These are phyloP conservation scores for Poeciliopsis turrubarensis DNA, from an alignment of 2,113 vertebrate genomes.

Conservation along the genomic window DNA sequence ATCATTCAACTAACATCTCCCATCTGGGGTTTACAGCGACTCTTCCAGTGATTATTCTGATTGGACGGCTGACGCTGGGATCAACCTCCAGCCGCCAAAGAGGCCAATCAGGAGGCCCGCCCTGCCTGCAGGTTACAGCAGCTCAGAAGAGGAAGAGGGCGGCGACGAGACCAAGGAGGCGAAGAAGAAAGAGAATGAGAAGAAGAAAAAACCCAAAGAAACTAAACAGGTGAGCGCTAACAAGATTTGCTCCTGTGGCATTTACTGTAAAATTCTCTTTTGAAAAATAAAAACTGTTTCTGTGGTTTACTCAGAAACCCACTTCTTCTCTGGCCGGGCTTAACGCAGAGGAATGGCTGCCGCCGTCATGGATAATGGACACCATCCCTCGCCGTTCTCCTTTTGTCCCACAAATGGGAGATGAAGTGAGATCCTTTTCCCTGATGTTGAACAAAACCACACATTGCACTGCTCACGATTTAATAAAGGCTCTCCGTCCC, in stretches of 20 bases:
- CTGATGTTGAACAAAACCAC: neutral
- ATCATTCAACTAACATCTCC: neutral
- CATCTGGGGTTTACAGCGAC: slow-evolving; percentile 76
- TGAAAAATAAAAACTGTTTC: neutral
- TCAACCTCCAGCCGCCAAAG: slow-evolving; percentile 97
- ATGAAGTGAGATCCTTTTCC: slow-evolving; percentile 84
- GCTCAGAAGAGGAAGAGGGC: slow-evolving; percentile 91
- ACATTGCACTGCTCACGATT: neutral
- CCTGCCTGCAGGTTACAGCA: slow-evolving; percentile 86
- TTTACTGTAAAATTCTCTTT: neutral
- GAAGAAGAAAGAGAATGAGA: slow-evolving; percentile 68
- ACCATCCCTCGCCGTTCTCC: slow-evolving; percentile 91
- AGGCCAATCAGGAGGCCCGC: slow-evolving; percentile 87
- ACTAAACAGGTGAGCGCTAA: slow-evolving; percentile 84
- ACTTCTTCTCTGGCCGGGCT: slow-evolving; percentile 86
- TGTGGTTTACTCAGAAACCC: slow-evolving; percentile 78
- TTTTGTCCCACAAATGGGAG: slow-evolving; percentile 98
- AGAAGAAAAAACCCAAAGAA: slow-evolving; percentile 88
- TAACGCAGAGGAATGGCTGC: slow-evolving; percentile 90
- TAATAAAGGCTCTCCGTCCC: neutral
- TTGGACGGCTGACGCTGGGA: slow-evolving; percentile 97
- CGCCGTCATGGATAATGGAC: slow-evolving; percentile 94
- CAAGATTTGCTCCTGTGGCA: neutral
- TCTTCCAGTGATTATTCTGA: slow-evolving; percentile 98
- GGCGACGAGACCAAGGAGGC: slow-evolving; percentile 58